Conservation (phyloP, 2,888 invertebrate genomes). For the Scaptomyza cyrtandrae region DNA sequence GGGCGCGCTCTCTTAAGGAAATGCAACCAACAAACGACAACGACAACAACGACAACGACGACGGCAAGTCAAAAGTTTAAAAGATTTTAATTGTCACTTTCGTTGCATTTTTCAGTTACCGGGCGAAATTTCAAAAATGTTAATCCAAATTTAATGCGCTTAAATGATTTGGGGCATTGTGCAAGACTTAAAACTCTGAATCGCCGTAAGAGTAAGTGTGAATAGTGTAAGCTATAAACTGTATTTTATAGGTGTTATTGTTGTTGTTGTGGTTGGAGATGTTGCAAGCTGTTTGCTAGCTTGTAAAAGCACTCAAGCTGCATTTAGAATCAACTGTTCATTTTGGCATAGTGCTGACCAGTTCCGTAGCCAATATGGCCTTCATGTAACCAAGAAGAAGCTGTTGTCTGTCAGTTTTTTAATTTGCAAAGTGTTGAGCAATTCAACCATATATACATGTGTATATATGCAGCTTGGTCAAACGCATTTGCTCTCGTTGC, state of each 20-base stretch:
- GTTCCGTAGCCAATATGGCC: conserved; percentile 33
- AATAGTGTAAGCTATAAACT: conserved; percentile 13
- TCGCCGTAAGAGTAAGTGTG: conserved; percentile 28
- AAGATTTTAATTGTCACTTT: conserved; percentile 73
- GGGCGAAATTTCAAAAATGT: conserved; percentile 71
- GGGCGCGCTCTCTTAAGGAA: conserved; percentile 69
- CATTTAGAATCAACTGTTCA: conserved; percentile 41
- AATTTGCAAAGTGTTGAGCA: conserved; percentile 39
- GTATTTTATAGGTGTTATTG: conserved; percentile 14
- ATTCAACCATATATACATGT: conserved; percentile 30
- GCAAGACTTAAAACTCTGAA: conserved; percentile 49
- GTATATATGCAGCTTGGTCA: conserved; percentile 23
- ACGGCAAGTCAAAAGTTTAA: conserved; percentile 33
- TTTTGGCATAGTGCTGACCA: conserved; percentile 44
- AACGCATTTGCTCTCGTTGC: background rate
- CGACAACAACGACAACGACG: conserved; percentile 3
- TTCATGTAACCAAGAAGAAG: conserved; percentile 40
- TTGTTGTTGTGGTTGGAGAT: conserved; percentile 38
- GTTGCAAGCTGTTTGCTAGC: conserved; percentile 26
- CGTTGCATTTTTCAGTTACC: conserved; percentile 47
- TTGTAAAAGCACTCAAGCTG: conserved; percentile 33
- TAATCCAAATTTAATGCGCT: conserved; percentile 76
- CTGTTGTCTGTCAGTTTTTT: conserved; percentile 12
- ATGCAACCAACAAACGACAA: conserved; percentile 43
- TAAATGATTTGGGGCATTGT: conserved; percentile 65